Conservation (phyloP, 2,888 invertebrate species). For the Electrophaes corylata region DNA sequence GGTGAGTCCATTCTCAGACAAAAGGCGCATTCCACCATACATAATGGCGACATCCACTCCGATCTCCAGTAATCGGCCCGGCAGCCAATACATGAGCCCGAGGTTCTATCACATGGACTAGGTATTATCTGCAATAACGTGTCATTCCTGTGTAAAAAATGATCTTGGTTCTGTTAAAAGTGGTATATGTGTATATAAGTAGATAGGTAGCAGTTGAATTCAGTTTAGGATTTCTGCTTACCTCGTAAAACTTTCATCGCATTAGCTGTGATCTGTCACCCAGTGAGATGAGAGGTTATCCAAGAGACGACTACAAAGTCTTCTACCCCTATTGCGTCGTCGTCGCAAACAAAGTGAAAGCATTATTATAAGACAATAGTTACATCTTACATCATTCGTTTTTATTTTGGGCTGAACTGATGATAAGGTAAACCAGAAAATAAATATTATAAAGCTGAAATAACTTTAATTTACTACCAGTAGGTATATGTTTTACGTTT, state of each 20-base stretch:
- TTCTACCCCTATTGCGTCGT: no score
- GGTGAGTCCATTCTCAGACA: constrained; percentile 80
- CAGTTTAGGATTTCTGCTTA: not conserved
- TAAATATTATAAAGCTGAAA: not conserved
- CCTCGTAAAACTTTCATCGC: no score
- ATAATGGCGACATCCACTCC: constrained; percentile 72
- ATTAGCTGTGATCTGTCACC: no score
- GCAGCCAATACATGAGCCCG: constrained; percentile 76
- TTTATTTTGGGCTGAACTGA: not conserved
- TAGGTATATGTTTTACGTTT: no score
- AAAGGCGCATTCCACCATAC: constrained; percentile 73
- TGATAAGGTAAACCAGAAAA: not conserved
- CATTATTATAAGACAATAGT: no score
- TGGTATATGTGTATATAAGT: not conserved
- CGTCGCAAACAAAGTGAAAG: no score
- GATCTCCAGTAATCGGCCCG: constrained; percentile 62
- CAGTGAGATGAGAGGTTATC: no score
- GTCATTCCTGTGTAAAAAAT: constrained; percentile 20
- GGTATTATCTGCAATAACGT: constrained; percentile 23
- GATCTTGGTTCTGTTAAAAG: not conserved
- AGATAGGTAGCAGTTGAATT: not conserved
- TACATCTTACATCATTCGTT: no score
- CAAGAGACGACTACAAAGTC: no score
- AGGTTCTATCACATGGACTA: constrained; percentile 85
- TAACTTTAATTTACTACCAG: no score